Conservation (phyloP, 2,888 invertebrate species). For the Cremastinae sp. region DNA sequence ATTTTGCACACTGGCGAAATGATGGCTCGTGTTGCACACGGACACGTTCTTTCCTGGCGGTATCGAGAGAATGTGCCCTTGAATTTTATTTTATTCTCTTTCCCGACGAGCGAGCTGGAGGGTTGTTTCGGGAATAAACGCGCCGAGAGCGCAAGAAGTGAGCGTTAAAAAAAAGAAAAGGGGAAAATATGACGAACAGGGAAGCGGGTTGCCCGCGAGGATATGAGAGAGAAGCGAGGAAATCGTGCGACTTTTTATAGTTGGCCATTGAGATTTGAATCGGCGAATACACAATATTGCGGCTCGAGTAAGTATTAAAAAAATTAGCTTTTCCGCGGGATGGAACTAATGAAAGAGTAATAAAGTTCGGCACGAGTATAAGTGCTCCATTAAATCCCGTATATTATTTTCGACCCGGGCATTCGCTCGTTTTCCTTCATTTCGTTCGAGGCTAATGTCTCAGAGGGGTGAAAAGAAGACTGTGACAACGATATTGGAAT, state of each 20-base stretch:
- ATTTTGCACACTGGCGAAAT: constrained; percentile 49
- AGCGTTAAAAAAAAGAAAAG: constrained; percentile 9
- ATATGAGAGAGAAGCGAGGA: constrained; percentile 3
- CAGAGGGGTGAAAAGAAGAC: constrained; percentile 22
- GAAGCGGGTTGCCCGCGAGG: constrained; percentile 20
- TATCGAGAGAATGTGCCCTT: constrained; percentile 29
- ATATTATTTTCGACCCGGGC: constrained; percentile 36
- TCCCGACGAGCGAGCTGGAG: constrained; percentile 34
- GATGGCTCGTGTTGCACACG: neutral
- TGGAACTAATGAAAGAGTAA: constrained; percentile 54
- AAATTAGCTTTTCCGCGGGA: constrained; percentile 43
- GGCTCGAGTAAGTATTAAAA: constrained; percentile 34
- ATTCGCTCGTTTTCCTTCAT: constrained; percentile 6
- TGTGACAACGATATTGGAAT: neutral
- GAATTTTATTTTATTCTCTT: neutral
- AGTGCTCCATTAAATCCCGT: constrained; percentile 57
- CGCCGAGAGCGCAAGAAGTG: constrained; percentile 3
- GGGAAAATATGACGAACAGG: neutral
- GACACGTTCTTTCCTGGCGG: constrained; percentile 32
- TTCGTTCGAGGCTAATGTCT: constrained; percentile 3
- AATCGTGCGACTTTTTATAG: constrained; percentile 42
- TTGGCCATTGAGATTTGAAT: constrained; percentile 50
- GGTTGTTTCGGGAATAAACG: constrained; percentile 4
- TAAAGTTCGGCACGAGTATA: constrained; percentile 40
- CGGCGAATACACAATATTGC: constrained; percentile 7